A percentile compares a stretch with the other conserved stretches of the same genome.
These are phyloP conservation scores for Stichodactyla helianthus DNA, from an alignment of 64 coral and sea anemone species.

Conservation along the genomic window DNA sequence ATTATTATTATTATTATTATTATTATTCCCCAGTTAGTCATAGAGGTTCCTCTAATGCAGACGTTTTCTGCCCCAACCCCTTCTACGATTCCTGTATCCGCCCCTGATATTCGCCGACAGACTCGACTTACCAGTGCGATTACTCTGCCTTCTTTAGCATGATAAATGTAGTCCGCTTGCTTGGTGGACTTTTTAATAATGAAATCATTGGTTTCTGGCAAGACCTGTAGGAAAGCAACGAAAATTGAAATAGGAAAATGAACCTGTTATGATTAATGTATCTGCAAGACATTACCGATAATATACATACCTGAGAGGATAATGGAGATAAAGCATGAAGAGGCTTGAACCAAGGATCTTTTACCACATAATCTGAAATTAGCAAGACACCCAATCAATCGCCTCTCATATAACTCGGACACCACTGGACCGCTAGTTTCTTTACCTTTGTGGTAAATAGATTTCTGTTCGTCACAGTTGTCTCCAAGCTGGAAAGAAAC, in stretches of 20 bases:
- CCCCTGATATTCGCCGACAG: too few relatives aligned
- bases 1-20: too few relatives aligned
- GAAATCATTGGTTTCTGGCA: constrained; percentile 38
- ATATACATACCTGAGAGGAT: constrained; percentile 64
- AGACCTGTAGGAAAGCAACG: constrained; percentile 39
- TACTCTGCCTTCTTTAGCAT: constrained; percentile 17
- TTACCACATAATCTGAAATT: constrained; percentile 58
- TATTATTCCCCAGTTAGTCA: too few relatives aligned
- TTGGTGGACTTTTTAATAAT: constrained; percentile 45
- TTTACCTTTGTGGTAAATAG: constrained; percentile 71
- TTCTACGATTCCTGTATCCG: too few relatives aligned
- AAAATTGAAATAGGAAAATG: background rate
- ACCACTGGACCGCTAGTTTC: background rate
- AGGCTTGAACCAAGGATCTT: constrained; percentile 54
- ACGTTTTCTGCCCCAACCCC: too few relatives aligned
- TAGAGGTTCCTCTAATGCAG: too few relatives aligned
- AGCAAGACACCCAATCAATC: too few relatives aligned
- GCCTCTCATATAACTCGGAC: too few relatives aligned
- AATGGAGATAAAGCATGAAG: constrained; percentile 58
- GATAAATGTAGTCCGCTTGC: constrained; percentile 62
- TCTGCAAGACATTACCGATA: too few relatives aligned
- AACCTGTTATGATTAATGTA: too few relatives aligned
- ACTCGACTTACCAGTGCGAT: constrained; percentile 29
- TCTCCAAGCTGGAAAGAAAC: constrained; percentile 53
- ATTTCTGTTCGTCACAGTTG: constrained; percentile 35